These are phyloP conservation scores for Paramuricea clavata DNA, from an alignment of 92 coral and sea anemone species.

Conservation along the genomic window DNA sequence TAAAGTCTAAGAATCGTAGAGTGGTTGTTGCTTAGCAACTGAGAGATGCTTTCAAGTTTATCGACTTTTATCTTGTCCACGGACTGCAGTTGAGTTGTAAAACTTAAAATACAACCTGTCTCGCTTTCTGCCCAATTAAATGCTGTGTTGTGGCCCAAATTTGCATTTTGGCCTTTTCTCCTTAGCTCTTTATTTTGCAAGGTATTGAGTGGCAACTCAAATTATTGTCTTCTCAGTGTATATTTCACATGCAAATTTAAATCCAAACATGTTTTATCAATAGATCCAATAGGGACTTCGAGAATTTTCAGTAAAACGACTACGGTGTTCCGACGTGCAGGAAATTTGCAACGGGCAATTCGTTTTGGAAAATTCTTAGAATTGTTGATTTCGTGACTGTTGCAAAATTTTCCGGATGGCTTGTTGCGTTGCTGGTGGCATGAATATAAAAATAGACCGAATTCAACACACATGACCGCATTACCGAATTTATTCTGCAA, in stretches of 20 bases:
- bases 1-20: slow-evolving; percentile 12
- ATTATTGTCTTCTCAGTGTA: background rate
- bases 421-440: slow-evolving; percentile 11
- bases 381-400: background rate
- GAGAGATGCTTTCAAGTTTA: slow-evolving; percentile 34
- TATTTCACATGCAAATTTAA: slow-evolving; percentile 11
- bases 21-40: slow-evolving; percentile 46
- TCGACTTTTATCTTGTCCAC: slow-evolving; percentile 22
- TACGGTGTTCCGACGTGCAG: background rate
- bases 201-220: background rate
- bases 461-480: background rate
- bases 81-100: background rate
- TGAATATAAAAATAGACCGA: background rate
- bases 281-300: too few species aligned
- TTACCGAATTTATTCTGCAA: background rate
- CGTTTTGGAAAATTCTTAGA: background rate
- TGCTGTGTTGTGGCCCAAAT: background rate
- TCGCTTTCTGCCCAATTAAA: background rate
- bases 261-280: slow-evolving; percentile 3
- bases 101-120: background rate
- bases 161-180: background rate
- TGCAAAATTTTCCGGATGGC: background rate
- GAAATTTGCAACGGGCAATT: background rate
- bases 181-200: background rate
- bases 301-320: slow-evolving; percentile 1